Evolutionary conservation across 2,113 vertebrate genomes (phyloP).

Genomic region (Falcunculus frontatus): DNA sequence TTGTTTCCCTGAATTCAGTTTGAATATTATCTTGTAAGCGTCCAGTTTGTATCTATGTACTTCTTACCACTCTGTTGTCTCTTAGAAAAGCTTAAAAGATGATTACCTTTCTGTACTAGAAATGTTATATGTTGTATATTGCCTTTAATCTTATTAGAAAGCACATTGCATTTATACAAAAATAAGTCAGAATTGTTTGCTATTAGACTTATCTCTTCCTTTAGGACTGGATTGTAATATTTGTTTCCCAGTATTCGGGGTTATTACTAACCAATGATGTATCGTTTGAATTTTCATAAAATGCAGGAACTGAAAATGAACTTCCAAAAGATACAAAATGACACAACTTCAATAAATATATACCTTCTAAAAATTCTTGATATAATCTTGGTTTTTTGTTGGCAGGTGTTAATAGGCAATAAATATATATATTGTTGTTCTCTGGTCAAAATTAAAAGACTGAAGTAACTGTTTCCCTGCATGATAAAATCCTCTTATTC

Average conservation of each 20-base stretch:
- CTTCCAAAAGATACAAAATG: slow-evolving; percentile 19
- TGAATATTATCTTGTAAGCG: neutral
- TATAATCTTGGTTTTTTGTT: slow-evolving; percentile 4
- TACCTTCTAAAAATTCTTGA: slow-evolving; percentile 5
- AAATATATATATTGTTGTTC: slow-evolving; percentile 32
- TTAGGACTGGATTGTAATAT: neutral
- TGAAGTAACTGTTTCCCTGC: slow-evolving; percentile 34
- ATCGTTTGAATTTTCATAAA: slow-evolving; percentile 17
- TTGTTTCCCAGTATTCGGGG: slow-evolving; percentile 40
- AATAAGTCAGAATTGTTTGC: neutral
- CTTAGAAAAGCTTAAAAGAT: slow-evolving; percentile 4
- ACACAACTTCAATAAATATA: neutral
- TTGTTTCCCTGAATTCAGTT: neutral
- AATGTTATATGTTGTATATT: neutral
- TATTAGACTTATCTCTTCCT: slow-evolving; percentile 13
- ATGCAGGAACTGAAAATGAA: slow-evolving; percentile 39
- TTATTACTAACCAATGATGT: slow-evolving; percentile 13
- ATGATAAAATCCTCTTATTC: slow-evolving; percentile 27
- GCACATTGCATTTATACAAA: neutral
- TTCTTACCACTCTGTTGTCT: slow-evolving; percentile 21
- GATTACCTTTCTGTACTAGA: neutral
- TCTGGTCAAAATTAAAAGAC: neutral
- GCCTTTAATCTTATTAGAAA: slow-evolving; percentile 17
- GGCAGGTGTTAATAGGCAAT: neutral
- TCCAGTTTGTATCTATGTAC: neutral